Percentiles rank a stretch among this genome's conserved stretches.
phyloP scores from a whole-genome alignment of 2,888 invertebrate genomes.

The Plemyria rubiginata region DNA sequence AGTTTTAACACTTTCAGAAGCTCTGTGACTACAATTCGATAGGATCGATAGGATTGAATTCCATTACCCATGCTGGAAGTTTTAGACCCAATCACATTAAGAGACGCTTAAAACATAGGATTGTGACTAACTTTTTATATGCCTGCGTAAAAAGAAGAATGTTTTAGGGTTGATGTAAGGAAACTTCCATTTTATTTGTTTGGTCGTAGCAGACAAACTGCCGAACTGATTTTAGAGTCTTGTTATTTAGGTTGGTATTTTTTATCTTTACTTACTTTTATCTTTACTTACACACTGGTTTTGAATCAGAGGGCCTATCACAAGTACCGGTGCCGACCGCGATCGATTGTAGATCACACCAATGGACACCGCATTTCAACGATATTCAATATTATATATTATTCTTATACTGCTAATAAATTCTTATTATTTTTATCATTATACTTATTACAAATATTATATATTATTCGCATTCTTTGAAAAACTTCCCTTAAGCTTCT shows the following conservation, averaged over 20 bases:
- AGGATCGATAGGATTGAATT: slow-evolving; percentile 38
- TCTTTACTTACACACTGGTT: neutral
- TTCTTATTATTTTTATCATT: too few relatives aligned
- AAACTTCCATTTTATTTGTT: slow-evolving; percentile 12
- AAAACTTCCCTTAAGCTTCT: too few relatives aligned
- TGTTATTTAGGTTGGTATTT: neutral
- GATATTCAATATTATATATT: too few relatives aligned
- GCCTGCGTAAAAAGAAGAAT: slow-evolving; percentile 7
- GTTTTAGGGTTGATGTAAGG: slow-evolving; percentile 5
- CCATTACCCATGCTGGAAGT: slow-evolving; percentile 33
- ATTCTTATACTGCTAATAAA: too few relatives aligned
- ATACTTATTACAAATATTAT: too few relatives aligned
- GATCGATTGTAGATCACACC: too few relatives aligned
- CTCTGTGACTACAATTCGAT: slow-evolving; percentile 26
- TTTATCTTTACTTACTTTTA: neutral
- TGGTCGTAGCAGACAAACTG: slow-evolving; percentile 2
- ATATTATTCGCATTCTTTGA: too few relatives aligned
- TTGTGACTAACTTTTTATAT: slow-evolving; percentile 11
- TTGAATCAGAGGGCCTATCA: too few relatives aligned
- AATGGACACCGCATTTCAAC: too few relatives aligned
- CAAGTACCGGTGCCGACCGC: too few relatives aligned
- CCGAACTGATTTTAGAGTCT: slow-evolving; percentile 8
- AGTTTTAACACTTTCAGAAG: slow-evolving; percentile 24
- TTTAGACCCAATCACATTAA: slow-evolving; percentile 34
- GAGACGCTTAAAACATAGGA: slow-evolving; percentile 28